phyloP scores from a whole-genome alignment of 2,113 vertebrate species.

The Actinemys pallida region DNA sequence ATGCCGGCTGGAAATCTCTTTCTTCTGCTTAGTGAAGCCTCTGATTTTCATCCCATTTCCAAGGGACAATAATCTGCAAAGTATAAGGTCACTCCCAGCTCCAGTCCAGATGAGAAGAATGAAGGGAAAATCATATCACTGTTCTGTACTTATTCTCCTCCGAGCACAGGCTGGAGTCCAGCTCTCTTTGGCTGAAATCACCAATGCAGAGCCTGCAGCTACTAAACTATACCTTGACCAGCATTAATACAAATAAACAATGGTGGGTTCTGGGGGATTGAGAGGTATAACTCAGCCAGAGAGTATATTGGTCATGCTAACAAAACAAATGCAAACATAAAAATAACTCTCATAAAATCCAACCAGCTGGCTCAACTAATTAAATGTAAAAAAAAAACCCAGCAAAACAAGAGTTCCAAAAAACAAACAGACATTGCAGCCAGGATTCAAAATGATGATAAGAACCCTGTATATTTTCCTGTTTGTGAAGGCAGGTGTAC shows the following conservation, averaged over 20 bases:
- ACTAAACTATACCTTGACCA: neutral
- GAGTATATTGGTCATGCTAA: conserved; percentile 52
- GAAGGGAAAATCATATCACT: neutral
- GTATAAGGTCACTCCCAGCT: neutral
- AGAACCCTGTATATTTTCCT: neutral
- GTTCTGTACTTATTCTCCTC: neutral
- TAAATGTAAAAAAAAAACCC: conserved; percentile 71
- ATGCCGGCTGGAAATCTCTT: neutral
- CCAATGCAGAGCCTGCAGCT: rapidly evolving
- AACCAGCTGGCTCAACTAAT: conserved; percentile 79
- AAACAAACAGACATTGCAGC: conserved; percentile 51
- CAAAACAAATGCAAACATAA: conserved; percentile 30
- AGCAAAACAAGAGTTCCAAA: conserved; percentile 46
- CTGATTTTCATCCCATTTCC: neutral
- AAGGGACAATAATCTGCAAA: neutral
- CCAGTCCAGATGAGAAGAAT: neutral
- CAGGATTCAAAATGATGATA: neutral
- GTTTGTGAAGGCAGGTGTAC: neutral
- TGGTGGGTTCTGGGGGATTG: neutral
- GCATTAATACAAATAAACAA: neutral
- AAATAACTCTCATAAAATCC: conserved; percentile 25
- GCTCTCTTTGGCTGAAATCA: neutral
- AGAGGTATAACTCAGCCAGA: neutral
- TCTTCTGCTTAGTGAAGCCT: neutral
- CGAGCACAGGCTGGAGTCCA: neutral